phyloP scores from a whole-genome alignment of 2,888 invertebrate species.

The Nezara viridula region DNA sequence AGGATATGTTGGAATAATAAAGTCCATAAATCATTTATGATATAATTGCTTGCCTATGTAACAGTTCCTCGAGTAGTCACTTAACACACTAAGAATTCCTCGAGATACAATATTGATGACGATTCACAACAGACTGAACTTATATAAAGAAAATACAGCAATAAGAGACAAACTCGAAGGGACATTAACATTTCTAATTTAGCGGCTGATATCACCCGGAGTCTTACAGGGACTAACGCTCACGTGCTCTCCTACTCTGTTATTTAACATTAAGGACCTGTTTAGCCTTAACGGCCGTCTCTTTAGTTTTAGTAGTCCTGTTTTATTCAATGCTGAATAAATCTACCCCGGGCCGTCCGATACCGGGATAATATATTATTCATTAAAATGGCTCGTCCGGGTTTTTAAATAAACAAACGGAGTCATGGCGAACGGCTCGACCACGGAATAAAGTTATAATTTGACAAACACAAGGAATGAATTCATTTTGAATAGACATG shows the following conservation, averaged over 20 bases:
- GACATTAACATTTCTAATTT: conserved; percentile 40
- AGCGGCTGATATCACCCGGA: neutral
- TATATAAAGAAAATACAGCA: neutral
- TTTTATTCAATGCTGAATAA: conserved; percentile 52
- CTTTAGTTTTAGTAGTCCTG: conserved; percentile 49
- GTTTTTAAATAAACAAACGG: conserved; percentile 28
- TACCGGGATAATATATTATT: conserved; percentile 19
- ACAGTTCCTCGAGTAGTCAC: neutral
- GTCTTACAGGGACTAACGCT: conserved; percentile 9
- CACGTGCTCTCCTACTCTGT: neutral
- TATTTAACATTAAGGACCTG: conserved; percentile 54
- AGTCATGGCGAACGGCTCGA: neutral
- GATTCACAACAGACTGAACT: neutral
- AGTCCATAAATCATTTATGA: no score
- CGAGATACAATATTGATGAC: neutral
- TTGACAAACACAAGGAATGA: neutral
- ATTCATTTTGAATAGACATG: neutral
- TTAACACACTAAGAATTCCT: neutral
- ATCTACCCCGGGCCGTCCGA: conserved; percentile 20
- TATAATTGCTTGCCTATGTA: no score
- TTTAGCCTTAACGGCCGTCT: conserved; percentile 48
- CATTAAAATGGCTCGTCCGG: conserved; percentile 5
- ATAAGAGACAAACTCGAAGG: neutral
- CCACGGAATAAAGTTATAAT: neutral
- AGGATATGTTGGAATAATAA: no score